Conservation (phyloP, 2,797 vertebrate genomes). For the Chelon labrosus region DNA sequence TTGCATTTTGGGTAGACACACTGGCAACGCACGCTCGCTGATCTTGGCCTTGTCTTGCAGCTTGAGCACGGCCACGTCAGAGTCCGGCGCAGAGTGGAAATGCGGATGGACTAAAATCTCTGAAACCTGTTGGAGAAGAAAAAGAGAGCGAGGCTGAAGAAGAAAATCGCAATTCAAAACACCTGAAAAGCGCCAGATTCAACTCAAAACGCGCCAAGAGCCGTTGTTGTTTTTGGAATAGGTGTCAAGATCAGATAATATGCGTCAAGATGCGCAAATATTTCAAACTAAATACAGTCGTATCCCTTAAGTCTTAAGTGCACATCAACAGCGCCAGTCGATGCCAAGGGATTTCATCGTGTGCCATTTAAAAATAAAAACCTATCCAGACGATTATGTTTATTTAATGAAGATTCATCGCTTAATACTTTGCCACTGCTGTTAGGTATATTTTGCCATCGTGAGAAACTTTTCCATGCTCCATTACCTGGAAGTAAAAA, state of each 20-base stretch:
- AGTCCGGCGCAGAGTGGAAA: constrained; percentile 86
- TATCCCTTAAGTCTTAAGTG: constrained; percentile 37
- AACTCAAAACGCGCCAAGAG: not conserved
- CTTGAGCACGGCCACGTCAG: constrained; percentile 89
- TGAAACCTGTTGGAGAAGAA: constrained; percentile 83
- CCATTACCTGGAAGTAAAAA: constrained; percentile 18
- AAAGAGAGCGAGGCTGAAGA: not conserved
- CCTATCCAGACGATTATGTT: constrained; percentile 35
- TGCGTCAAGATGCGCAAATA: constrained; percentile 38
- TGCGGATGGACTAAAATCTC: constrained; percentile 88
- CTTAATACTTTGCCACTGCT: constrained; percentile 34
- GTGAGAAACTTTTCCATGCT: constrained; percentile 4
- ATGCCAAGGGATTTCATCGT: constrained; percentile 25
- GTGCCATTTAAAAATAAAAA: constrained; percentile 36
- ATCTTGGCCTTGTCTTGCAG: constrained; percentile 90
- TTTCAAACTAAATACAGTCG: constrained; percentile 21
- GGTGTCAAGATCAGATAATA: constrained; percentile 29
- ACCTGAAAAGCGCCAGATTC: constrained; percentile 18
- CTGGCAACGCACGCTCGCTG: constrained; percentile 86
- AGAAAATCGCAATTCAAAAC: not conserved
- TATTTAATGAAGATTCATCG: constrained; percentile 35
- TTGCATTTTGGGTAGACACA: constrained; percentile 86
- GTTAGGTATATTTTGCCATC: constrained; percentile 23
- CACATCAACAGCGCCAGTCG: not conserved
- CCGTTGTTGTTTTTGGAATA: constrained; percentile 32